Base-by-base conservation (phyloP, 2,888 invertebrate species). In the Brenthis daphne region DNA sequence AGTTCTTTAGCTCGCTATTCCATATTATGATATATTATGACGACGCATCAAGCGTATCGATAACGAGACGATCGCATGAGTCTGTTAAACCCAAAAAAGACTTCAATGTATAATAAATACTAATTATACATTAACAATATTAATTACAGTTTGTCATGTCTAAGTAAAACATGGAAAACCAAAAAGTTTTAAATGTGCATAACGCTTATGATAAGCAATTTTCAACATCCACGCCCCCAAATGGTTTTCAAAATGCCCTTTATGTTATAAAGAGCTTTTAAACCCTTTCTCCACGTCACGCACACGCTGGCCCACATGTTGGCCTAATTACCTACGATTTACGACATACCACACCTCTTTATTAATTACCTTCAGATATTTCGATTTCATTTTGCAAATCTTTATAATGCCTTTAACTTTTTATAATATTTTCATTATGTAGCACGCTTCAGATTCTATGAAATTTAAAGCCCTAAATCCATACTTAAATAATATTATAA, bases 241-340 rank as follows among this genome's bases (percentile, higher is more conserved):
- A 72, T 66, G 67, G 68, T 65, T 70, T 73, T 73, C 69, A 68
- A 71, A 73, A 69, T 70, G 64, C 65, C 69, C 70, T 69, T 73
- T 68, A 70, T 69, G 75, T 81, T 80, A 83, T 82, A 83, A 85
- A 86, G 83, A 81, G 84, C 82, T 84, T 87, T 85, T 84, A 83
- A 84, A 80, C 83, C 83, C 78, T 77, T 81, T 74, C 75, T 79
- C 79, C 82, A 80, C 82, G 83, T 87, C 88, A 88, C 83, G 82
- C 75, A 75, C 86, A 84, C 81, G 71, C 79, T 76, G 70, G 75
- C 64, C 78, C 75, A 78, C 77, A 77, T 75, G 81, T 76, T 75
- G 76, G 79, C 82, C 84, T 90, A 90, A 90, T 90, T 89, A 88
- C 88, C 84, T 84, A 81, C 84, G 83, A 88, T 88, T 87, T 88